Evolutionary conservation across 2,113 vertebrate genomes (phyloP).

Genomic region (Climacteris rufus): DNA sequence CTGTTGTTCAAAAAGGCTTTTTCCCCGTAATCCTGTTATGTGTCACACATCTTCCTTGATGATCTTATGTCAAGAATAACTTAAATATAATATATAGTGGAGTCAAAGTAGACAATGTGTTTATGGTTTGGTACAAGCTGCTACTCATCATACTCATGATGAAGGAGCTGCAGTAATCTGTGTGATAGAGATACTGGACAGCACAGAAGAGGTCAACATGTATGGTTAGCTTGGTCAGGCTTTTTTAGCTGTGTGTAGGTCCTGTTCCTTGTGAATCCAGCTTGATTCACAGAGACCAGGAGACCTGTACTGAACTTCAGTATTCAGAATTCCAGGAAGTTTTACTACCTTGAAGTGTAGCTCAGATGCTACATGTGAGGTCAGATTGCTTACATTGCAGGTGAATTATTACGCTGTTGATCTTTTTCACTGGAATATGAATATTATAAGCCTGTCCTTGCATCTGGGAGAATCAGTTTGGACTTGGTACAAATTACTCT

Average conservation of each 20-base stretch:
- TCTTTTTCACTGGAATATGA: neutral
- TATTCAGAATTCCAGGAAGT: neutral
- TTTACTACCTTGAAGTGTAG: neutral
- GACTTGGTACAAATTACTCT: neutral
- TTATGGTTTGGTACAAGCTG: neutral
- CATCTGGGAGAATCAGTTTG: neutral
- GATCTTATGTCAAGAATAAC: neutral
- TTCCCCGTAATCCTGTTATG: neutral
- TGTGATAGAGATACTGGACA: neutral
- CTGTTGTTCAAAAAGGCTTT: neutral
- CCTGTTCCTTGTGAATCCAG: neutral
- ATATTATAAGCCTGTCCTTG: neutral
- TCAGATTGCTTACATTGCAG: neutral
- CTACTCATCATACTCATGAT: neutral
- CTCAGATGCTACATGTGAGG: neutral
- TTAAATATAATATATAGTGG: neutral
- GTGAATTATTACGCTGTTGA: neutral
- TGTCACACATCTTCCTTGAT: neutral
- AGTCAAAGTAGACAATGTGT: neutral
- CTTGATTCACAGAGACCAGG: neutral
- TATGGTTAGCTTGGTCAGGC: neutral
- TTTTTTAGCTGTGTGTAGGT: neutral
- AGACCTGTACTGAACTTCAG: neutral
- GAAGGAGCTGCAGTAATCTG: neutral
- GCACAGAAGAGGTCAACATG: neutral